Conservation (phyloP, 2,888 invertebrate genomes). For the Drosophila barbarae region DNA sequence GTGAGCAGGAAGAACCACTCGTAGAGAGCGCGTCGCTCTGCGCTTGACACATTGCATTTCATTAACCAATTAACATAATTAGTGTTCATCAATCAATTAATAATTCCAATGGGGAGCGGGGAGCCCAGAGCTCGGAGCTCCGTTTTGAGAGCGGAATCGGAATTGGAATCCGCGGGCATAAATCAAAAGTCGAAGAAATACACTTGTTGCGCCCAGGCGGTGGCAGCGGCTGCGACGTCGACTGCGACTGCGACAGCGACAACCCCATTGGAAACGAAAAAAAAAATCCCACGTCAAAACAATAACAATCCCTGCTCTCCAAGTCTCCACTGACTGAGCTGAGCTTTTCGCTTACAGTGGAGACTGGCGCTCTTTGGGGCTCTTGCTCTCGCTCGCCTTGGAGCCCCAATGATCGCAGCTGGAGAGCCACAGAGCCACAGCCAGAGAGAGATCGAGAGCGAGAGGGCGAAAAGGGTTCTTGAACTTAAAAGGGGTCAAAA, state of each 20-base stretch:
- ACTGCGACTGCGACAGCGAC: constrained; percentile 26
- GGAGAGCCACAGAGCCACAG: constrained; percentile 40
- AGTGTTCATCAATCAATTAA: constrained; percentile 73
- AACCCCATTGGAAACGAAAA: constrained; percentile 43
- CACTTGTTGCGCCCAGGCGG: constrained; percentile 67
- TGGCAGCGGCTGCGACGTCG: constrained; percentile 30
- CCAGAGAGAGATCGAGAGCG: constrained; percentile 2
- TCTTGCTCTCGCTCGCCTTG: constrained; percentile 15
- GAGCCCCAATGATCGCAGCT: constrained; percentile 59
- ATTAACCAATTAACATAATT: constrained; percentile 73
- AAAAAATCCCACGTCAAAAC: constrained; percentile 38
- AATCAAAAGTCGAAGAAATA: constrained; percentile 68
- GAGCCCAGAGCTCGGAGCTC: constrained; percentile 12
- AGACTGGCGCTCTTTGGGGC: constrained; percentile 42
- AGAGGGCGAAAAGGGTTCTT: constrained; percentile 76
- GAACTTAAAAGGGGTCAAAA: constrained; percentile 79
- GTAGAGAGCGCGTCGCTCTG: constrained; percentile 38
- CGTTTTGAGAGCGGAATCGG: constrained; percentile 32
- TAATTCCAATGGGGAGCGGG: constrained; percentile 41
- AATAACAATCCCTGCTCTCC: constrained; percentile 50
- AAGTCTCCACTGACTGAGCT: constrained; percentile 62
- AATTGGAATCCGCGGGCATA: constrained; percentile 61
- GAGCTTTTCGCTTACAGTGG: constrained; percentile 58
- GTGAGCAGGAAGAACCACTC: constrained; percentile 15
- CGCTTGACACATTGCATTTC: constrained; percentile 68